Conservation (phyloP, 2,888 invertebrate species). For the Agonopterix subpropinquella region DNA sequence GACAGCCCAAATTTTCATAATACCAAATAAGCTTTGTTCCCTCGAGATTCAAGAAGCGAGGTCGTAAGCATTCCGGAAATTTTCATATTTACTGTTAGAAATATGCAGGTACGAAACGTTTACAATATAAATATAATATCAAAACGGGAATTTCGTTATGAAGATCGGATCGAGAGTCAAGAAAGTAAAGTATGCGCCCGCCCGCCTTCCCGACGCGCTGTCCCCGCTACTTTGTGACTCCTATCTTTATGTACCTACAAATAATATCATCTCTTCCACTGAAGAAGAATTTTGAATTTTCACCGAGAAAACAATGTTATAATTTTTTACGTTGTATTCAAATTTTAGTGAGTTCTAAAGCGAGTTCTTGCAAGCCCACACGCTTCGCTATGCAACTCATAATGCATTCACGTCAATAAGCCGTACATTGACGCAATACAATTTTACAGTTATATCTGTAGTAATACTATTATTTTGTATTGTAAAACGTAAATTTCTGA, state of each 20-base stretch:
- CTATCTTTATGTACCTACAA: slow-evolving; percentile 1
- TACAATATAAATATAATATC: slow-evolving; percentile 76
- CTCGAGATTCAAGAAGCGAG: slow-evolving; percentile 36
- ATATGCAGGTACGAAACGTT: slow-evolving; percentile 76
- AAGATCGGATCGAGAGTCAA: slow-evolving; percentile 67
- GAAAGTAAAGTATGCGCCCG: slow-evolving; percentile 66
- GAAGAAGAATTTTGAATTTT: no score
- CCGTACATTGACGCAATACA: no score
- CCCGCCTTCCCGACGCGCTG: slow-evolving; percentile 39
- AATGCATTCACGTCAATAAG: no score
- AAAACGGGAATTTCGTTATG: slow-evolving; percentile 76
- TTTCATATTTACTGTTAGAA: slow-evolving; percentile 76
- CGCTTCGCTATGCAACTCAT: no score
- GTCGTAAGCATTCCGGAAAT: slow-evolving; percentile 70
- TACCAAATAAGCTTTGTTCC: slow-evolving; percentile 61
- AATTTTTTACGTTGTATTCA: no score
- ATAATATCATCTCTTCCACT: no score
- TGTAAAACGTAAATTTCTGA: no score
- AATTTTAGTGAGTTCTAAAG: no score
- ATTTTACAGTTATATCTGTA: no score
- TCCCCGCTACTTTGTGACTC: slow-evolving; percentile 45
- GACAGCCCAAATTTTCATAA: slow-evolving; percentile 47
- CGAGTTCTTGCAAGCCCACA: neutral
- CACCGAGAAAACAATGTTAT: no score
- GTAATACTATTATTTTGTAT: no score